A percentile compares a stretch with the other conserved stretches of the same genome.
Conservation (phyloP, 2,113 vertebrate species). For the Machaerirhynchus nigripectus region DNA sequence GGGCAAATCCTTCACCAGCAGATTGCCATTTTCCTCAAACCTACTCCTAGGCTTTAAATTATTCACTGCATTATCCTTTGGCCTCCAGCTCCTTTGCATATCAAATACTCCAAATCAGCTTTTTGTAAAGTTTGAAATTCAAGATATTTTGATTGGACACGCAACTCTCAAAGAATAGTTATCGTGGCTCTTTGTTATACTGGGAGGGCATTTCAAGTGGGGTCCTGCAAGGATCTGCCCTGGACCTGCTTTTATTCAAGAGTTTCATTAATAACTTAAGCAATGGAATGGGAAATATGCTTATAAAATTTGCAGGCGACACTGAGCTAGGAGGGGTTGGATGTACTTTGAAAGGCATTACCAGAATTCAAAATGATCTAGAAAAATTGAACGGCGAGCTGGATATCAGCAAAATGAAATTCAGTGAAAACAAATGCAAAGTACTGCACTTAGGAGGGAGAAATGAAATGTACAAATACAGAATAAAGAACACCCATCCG, state of each 20-base stretch:
- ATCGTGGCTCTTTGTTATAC: neutral
- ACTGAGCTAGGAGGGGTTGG: neutral
- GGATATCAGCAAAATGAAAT: neutral
- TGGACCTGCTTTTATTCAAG: neutral
- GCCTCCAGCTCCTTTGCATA: slow-evolving; percentile 34
- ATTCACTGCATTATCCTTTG: slow-evolving; percentile 46
- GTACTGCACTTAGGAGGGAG: neutral
- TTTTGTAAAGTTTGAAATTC: slow-evolving; percentile 45
- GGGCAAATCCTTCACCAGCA: neutral
- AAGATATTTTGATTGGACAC: neutral
- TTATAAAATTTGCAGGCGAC: slow-evolving; percentile 30
- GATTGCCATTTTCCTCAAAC: neutral
- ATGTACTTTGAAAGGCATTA: neutral
- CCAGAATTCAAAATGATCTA: slow-evolving; percentile 16
- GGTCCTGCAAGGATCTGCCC: slow-evolving; percentile 19
- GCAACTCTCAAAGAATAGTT: neutral
- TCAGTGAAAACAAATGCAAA: slow-evolving; percentile 18
- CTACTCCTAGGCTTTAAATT: slow-evolving; percentile 18
- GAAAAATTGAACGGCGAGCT: neutral
- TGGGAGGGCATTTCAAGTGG: slow-evolving; percentile 23
- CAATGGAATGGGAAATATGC: neutral
- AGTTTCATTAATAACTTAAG: slow-evolving; percentile 51
- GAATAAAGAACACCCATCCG: neutral
- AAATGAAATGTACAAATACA: neutral
- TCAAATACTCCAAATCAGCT: slow-evolving; percentile 30